phyloP scores from a whole-genome alignment of 1,140 invertebrate species.

The Rhyzopertha dominica region DNA sequence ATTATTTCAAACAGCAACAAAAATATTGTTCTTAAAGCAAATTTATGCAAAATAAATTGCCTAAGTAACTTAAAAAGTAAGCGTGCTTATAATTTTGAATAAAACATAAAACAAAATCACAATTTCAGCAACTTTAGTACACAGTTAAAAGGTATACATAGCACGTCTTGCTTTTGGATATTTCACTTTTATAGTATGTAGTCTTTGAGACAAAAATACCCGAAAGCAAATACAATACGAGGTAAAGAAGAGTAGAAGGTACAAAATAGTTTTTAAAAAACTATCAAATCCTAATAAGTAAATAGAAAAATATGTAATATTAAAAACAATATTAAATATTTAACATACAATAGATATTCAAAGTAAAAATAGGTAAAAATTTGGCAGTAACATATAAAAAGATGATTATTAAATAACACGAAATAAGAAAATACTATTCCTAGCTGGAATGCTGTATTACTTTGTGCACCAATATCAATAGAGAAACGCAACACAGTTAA shows the following conservation, averaged over 20 bases:
- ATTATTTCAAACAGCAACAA: constrained; percentile 10
- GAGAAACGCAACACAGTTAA: background rate
- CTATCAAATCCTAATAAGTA: constrained; percentile 26
- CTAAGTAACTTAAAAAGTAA: constrained; percentile 32
- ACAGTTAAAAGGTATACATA: no score
- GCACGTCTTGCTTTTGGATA: no score
- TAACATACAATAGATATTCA: constrained; percentile 19
- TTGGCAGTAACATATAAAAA: constrained; percentile 30
- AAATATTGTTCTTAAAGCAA: constrained; percentile 38
- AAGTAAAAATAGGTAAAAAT: constrained; percentile 34
- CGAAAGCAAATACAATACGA: no score
- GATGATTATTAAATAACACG: constrained; percentile 14
- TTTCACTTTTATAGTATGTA: no score
- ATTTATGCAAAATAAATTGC: constrained; percentile 39
- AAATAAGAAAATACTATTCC: background rate
- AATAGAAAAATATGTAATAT: constrained; percentile 32
- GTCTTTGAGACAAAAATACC: no score
- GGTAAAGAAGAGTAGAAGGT: constrained; percentile 21
- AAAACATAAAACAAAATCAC: no score
- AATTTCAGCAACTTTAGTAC: no score
- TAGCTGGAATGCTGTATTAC: constrained; percentile 23
- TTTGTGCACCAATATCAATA: constrained; percentile 19
- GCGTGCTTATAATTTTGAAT: no score
- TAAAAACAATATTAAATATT: constrained; percentile 28
- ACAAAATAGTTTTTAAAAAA: constrained; percentile 23